Conservation (phyloP, 2,113 vertebrate species). For the Phoxinus phoxinus region DNA sequence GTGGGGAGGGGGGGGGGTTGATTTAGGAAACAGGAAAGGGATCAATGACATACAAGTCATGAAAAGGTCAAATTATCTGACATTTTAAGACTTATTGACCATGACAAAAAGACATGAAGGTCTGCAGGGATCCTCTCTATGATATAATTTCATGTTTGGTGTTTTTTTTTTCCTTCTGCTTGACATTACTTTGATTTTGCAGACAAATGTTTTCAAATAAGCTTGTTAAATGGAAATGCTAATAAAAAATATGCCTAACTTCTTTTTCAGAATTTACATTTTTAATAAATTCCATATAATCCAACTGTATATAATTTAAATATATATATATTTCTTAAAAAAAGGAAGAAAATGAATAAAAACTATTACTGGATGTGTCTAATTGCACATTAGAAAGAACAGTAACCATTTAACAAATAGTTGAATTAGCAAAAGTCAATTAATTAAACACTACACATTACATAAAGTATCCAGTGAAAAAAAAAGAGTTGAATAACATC, state of each 20-base stretch:
- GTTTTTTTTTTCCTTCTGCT: neutral
- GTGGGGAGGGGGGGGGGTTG: neutral
- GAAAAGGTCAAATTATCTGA: neutral
- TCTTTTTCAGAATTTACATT: too few species aligned
- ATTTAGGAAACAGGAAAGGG: neutral
- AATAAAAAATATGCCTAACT: too few species aligned
- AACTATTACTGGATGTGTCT: too few species aligned
- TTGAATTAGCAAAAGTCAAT: neutral
- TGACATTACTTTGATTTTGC: neutral
- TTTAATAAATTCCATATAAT: too few species aligned
- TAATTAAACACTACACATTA: conserved; percentile 6
- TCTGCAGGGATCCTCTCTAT: neutral
- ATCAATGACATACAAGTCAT: neutral
- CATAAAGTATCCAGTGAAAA: neutral
- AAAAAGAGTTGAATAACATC: neutral
- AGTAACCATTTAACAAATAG: neutral
- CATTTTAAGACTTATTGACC: neutral
- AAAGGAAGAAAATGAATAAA: too few species aligned
- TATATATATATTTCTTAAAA: too few species aligned
- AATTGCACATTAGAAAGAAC: neutral
- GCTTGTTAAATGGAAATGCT: too few species aligned
- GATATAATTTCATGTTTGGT: neutral
- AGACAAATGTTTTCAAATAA: neutral
- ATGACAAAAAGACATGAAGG: neutral
- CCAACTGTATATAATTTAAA: too few species aligned